Evolutionary conservation across 2,797 vertebrate genomes (phyloP).

Genomic region (Hozukius guyotensis): DNA sequence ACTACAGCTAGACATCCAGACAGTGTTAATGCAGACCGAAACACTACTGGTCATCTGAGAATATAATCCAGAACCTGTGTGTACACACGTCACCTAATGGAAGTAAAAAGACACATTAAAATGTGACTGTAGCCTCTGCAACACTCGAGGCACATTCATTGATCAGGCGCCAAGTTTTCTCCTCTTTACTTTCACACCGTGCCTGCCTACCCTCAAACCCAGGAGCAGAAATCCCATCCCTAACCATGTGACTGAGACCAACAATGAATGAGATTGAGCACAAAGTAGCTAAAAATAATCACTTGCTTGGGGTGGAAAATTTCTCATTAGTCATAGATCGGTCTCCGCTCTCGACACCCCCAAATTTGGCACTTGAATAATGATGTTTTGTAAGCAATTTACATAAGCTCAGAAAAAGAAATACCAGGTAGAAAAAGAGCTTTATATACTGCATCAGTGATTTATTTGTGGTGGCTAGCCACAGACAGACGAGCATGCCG

Average conservation of each 20-base stretch:
- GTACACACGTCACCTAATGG: not conserved
- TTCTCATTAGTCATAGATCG: constrained; percentile 63
- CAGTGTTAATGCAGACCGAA: not conserved
- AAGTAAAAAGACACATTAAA: not conserved
- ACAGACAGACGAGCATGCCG: not conserved
- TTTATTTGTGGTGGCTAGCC: not conserved
- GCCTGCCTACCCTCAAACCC: constrained; percentile 7
- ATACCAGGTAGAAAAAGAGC: not conserved
- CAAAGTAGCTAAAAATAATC: constrained; percentile 67
- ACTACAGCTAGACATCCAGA: not conserved
- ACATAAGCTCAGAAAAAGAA: constrained; percentile 26
- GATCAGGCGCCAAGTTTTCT: not conserved
- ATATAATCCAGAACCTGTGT: not conserved
- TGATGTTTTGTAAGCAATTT: constrained; percentile 48
- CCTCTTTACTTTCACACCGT: constrained; percentile 12
- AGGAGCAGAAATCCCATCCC: constrained; percentile 25
- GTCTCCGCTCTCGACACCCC: constrained; percentile 42
- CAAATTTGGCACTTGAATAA: constrained; percentile 49
- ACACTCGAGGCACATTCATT: not conserved
- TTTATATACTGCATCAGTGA: not conserved
- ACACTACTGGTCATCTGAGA: not conserved
- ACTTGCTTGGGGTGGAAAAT: constrained; percentile 52
- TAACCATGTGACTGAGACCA: constrained; percentile 63
- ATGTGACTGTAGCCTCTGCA: not conserved
- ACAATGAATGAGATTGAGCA: constrained; percentile 73